Base-by-base conservation (phyloP, 2,888 invertebrate genomes). In the Sphinx pinastri region DNA sequence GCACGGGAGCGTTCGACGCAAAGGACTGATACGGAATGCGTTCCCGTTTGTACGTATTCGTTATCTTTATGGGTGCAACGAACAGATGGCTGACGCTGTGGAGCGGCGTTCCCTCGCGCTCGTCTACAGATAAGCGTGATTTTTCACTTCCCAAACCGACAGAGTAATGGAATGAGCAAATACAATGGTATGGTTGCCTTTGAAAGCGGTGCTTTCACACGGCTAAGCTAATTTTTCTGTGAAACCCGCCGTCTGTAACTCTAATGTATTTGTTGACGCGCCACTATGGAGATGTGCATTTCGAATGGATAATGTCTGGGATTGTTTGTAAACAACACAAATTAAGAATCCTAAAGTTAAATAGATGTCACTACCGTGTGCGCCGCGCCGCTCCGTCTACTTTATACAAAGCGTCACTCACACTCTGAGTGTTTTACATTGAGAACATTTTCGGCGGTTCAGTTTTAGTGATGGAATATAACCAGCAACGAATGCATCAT, bases 41-140 rank as follows among this genome's bases (percentile, higher is more conserved):
- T 87, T 88, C 89, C 89, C 87, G 87, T 88, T 89, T 84, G 86
- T 88, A 89, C 87, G 84, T 84, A 87, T 88, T 89, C 89, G 88
- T 94, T 94, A 94, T 94, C 93, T 92, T 89, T 91, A 91, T 90
- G 93, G 88, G 92, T 93, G 93, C 94, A 93, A 93, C 92, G 92
- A 92, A 92, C 93, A 93, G 92, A 93, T 93, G 93, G 88, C 88
- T 87, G 83, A 79, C 80, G 82, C 82, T 85, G 83, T 84, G 88
- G 89, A 89, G 90, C 91, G 89, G 88, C 84, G 90, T 85, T 89
- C 88, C 89, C 87, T 86, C 83, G 81, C 86, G 89, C 90, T 89
- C 87, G 87, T 83, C 78, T 79, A 80, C 84, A 92, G 92, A 93
- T 93, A 93, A 92, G 91, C 92, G 91, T 92, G 93, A 92, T 92